A percentile compares a stretch with the other conserved stretches of the same genome.
Conservation (phyloP, 2,113 vertebrate species). For the Hystrix cristata region DNA sequence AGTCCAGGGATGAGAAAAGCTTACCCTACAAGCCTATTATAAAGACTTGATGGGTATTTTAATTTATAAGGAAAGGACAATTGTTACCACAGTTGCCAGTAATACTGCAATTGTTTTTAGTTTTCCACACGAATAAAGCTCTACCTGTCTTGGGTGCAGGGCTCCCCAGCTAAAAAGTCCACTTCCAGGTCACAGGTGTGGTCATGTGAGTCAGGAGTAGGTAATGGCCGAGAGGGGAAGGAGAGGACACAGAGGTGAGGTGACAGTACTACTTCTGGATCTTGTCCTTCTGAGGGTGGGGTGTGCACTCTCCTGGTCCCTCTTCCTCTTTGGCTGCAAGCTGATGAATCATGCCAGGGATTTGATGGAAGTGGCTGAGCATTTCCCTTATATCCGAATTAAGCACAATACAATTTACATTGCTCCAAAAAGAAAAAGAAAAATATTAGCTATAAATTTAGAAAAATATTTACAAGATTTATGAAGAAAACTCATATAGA, state of each 20-base stretch:
- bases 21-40: background rate
- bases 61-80: background rate
- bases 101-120: background rate
- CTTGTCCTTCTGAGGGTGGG: background rate
- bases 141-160: background rate
- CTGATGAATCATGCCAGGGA: background rate
- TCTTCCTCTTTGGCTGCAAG: background rate
- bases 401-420: background rate
- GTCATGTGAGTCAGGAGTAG: background rate
- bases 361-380: background rate
- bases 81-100: background rate
- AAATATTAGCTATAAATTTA: background rate
- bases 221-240: background rate
- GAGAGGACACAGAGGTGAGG: background rate
- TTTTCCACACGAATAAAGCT: background rate
- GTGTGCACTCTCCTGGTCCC: background rate
- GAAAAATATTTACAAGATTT: background rate
- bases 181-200: background rate
- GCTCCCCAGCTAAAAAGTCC: background rate
- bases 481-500: background rate
- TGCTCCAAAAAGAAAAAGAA: background rate
- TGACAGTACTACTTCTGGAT: background rate
- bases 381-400: background rate
- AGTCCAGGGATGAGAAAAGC: background rate
- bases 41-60: background rate